Percentiles rank a stretch among this genome's conserved stretches.
Evolutionary conservation across 2,797 vertebrate species (phyloP).

Genomic region (Acanthornis magna): DNA sequence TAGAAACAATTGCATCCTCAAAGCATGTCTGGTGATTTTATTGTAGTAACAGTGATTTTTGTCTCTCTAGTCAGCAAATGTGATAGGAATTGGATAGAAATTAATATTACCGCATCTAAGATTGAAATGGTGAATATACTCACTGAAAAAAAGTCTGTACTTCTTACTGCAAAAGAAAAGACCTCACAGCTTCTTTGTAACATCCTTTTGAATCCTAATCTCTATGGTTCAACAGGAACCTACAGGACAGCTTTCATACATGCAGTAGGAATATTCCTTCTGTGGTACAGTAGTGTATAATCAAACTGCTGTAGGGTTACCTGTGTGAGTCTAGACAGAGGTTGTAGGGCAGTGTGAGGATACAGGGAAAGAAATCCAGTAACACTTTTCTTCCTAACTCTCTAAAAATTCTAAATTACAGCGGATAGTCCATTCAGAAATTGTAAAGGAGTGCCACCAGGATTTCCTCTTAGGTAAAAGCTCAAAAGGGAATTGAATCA

Average conservation of each 20-base stretch:
- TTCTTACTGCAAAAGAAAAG: not conserved
- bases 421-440: not conserved
- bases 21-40: not conserved
- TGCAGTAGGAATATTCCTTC: not conserved
- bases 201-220: not conserved
- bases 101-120: not conserved
- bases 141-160: not conserved
- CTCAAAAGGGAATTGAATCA: not conserved
- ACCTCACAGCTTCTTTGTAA: not conserved
- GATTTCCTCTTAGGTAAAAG: not conserved
- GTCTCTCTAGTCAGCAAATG: not conserved
- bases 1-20: not conserved
- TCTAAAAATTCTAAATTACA: not conserved
- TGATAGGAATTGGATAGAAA: not conserved
- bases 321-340: not conserved
- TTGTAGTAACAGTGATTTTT: not conserved
- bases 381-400: not conserved
- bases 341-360: not conserved
- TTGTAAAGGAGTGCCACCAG: not conserved
- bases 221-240: not conserved
- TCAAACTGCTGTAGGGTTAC: not conserved
- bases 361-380: not conserved
- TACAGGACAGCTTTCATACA: not conserved
- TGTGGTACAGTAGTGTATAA: fast-evolving
- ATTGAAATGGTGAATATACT: not conserved